Percentiles rank a stretch among this genome's conserved stretches.
Conservation (phyloP, 2,113 vertebrate species). For the Tetrax tetrax region DNA sequence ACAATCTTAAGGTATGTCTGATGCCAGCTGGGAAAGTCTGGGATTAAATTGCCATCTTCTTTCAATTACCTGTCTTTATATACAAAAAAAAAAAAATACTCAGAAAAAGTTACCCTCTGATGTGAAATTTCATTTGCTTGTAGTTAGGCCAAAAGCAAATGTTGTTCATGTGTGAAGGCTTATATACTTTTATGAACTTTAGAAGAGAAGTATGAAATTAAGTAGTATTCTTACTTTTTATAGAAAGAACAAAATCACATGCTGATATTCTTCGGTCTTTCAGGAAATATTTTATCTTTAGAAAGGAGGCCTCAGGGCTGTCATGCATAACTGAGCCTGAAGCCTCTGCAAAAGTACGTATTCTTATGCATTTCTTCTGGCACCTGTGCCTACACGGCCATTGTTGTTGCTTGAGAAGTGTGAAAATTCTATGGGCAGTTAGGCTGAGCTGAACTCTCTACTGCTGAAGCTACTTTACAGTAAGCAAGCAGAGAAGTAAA, state of each 20-base stretch:
- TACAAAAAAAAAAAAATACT: neutral
- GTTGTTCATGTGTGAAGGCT: neutral
- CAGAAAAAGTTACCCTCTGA: neutral
- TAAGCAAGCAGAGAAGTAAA: neutral
- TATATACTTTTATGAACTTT: neutral
- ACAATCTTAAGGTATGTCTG: neutral
- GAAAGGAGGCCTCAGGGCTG: neutral
- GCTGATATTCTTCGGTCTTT: conserved; percentile 22
- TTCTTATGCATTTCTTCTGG: neutral
- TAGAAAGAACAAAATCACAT: conserved; percentile 14
- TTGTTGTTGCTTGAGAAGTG: neutral
- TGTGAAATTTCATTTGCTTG: conserved; percentile 32
- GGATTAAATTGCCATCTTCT: conserved; percentile 23
- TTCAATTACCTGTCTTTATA: neutral
- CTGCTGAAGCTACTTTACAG: neutral
- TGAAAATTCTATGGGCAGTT: neutral
- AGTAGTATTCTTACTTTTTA: conserved; percentile 19
- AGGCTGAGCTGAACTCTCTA: neutral
- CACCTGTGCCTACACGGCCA: neutral
- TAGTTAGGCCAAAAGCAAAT: neutral
- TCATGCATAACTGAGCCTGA: neutral
- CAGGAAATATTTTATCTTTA: conserved; percentile 42
- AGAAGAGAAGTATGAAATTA: conserved; percentile 37
- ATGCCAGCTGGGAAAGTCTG: neutral
- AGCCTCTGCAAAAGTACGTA: neutral